Evolutionary conservation across 2,888 invertebrate genomes (phyloP).

Genomic region (Pseudeuparius sepicola): DNA sequence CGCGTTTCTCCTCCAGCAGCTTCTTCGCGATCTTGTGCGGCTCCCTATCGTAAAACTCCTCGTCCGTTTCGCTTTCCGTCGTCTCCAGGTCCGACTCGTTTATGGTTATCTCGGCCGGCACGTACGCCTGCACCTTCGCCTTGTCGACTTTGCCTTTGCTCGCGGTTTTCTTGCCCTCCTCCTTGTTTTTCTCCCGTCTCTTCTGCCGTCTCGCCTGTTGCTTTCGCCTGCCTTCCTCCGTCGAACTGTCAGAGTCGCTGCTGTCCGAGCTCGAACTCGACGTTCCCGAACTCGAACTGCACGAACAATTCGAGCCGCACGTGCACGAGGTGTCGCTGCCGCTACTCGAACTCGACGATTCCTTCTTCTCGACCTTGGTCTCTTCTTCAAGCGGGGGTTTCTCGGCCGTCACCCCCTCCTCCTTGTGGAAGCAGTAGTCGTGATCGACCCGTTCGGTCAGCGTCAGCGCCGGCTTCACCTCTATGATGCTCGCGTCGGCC

Average conservation of each 20-base stretch:
- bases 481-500: constrained; percentile 26
- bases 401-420: constrained; percentile 10
- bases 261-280: constrained; percentile 41
- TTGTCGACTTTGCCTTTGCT: not conserved
- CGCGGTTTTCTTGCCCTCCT: constrained; percentile 33
- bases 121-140: not conserved
- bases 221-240: constrained; percentile 43
- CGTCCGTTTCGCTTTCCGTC: constrained; percentile 75
- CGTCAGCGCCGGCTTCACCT: constrained; percentile 37
- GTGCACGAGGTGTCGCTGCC: constrained; percentile 67
- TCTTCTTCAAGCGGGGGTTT: constrained; percentile 28
- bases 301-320: constrained; percentile 76
- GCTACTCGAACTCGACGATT: constrained; percentile 67
- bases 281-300: constrained; percentile 57
- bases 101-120: constrained; percentile 48
- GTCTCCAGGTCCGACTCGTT: constrained; percentile 79
- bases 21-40: constrained; percentile 67
- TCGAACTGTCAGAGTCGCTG: constrained; percentile 50
- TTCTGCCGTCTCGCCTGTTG: constrained; percentile 13
- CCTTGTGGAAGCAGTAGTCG: constrained; percentile 35
- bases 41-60: constrained; percentile 79
- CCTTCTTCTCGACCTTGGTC: constrained; percentile 27
- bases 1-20: constrained; percentile 63
- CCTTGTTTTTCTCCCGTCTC: constrained; percentile 41
- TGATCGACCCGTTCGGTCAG: constrained; percentile 37